Percentiles rank a stretch among this genome's conserved stretches.
Conservation (phyloP, 1,140 invertebrate species). For the Cepaea nemoralis region DNA sequence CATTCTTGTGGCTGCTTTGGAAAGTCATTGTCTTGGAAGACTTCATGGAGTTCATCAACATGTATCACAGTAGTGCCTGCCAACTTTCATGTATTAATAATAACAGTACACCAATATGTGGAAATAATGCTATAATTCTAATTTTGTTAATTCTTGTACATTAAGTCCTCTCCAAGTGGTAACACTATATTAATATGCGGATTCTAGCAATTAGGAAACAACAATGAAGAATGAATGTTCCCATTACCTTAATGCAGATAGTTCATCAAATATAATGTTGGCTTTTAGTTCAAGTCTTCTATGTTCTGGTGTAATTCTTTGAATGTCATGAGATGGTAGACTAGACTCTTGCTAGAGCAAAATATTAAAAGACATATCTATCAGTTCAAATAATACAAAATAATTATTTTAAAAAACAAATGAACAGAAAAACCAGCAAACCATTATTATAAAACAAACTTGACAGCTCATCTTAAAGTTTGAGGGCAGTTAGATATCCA, state of each 20-base stretch:
- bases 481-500: background rate
- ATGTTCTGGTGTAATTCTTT: slow-evolving; percentile 24
- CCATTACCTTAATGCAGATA: background rate
- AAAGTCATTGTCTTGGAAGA: no score
- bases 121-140: no score
- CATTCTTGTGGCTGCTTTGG: no score
- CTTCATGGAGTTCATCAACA: no score
- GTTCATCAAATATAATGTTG: slow-evolving; percentile 1
- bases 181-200: no score
- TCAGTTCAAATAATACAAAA: background rate
- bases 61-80: no score
- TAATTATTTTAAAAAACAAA: background rate
- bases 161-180: no score
- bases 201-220: no score
- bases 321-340: slow-evolving; percentile 22
- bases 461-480: background rate
- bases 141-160: no score
- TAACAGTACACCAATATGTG: no score
- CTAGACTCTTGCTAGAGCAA: slow-evolving; percentile 3
- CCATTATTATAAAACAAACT: background rate
- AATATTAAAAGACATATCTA: background rate
- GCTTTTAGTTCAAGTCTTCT: slow-evolving; percentile 30
- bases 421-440: background rate
- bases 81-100: no score
- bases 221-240: background rate